phyloP scores from a whole-genome alignment of 2,888 invertebrate species.

The Himalopsyche kuldschensis region DNA sequence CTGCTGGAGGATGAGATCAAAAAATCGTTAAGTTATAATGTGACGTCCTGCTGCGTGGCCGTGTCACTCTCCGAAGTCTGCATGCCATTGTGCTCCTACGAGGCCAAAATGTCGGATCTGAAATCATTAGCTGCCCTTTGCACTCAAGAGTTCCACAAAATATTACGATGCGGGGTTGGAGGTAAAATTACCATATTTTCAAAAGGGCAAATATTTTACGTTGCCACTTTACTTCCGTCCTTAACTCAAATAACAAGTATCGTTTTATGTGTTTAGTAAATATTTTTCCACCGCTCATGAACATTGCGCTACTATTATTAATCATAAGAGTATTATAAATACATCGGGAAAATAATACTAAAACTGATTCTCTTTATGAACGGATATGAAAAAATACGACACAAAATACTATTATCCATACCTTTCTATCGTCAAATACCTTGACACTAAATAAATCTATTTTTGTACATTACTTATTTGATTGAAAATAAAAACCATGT shows the following conservation, averaged over 20 bases:
- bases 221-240: background rate
- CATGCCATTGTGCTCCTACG: constrained; percentile 78
- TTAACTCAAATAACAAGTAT: background rate
- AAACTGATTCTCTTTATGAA: too few relatives aligned
- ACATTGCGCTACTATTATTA: too few relatives aligned
- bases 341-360: too few relatives aligned
- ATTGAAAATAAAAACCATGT: too few relatives aligned
- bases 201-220: background rate
- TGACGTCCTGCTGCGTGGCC: constrained; percentile 75
- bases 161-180: constrained; percentile 67
- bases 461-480: too few relatives aligned
- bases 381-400: too few relatives aligned
- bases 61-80: constrained; percentile 71
- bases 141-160: constrained; percentile 73
- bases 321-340: background rate
- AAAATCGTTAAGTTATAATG: constrained; percentile 69
- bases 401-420: too few relatives aligned
- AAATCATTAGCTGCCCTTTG: constrained; percentile 73
- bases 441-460: too few relatives aligned
- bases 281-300: background rate
- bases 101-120: constrained; percentile 80
- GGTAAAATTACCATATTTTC: constrained; percentile 45
- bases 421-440: too few relatives aligned
- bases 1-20: constrained; percentile 63
- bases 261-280: background rate